These are phyloP conservation scores for Aphelenchoides avenae DNA, from an alignment of 1,140 invertebrate species.

Conservation along the genomic window DNA sequence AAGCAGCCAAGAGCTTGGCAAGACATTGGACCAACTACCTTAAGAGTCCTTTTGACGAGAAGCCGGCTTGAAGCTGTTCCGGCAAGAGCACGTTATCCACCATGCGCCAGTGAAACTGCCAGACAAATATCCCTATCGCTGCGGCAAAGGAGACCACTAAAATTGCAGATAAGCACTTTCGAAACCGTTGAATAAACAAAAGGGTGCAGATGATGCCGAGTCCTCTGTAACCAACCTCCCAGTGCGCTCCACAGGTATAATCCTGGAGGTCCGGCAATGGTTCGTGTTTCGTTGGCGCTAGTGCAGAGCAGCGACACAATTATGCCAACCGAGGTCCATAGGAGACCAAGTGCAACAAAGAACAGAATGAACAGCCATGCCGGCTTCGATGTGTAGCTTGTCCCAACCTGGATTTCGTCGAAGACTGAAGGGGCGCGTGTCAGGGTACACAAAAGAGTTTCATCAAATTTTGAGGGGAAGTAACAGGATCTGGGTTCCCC, in stretches of 20 bases:
- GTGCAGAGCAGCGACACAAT: slow-evolving; percentile 14
- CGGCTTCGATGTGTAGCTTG: slow-evolving; percentile 16
- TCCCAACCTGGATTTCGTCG: slow-evolving; percentile 11
- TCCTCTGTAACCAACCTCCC: slow-evolving; percentile 1
- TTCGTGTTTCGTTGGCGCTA: slow-evolving; percentile 3
- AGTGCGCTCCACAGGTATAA: slow-evolving; percentile 15
- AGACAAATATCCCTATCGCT: background rate
- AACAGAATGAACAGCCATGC: slow-evolving; percentile 25
- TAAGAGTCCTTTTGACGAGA: slow-evolving; percentile 1
- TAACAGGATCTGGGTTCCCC: too few species aligned
- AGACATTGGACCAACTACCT: slow-evolving; percentile 14
- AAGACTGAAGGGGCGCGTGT: slow-evolving; percentile 8
- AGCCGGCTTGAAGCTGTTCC: slow-evolving; percentile 7
- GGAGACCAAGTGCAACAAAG: slow-evolving; percentile 22
- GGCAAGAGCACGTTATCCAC: slow-evolving; percentile 6
- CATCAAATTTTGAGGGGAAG: too few species aligned
- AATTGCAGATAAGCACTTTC: too few species aligned
- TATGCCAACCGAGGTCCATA: slow-evolving; percentile 26
- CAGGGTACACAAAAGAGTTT: too few species aligned
- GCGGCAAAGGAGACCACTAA: slow-evolving; percentile 11
- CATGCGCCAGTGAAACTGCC: slow-evolving; percentile 11
- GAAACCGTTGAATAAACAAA: too few species aligned
- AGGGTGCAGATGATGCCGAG: background rate
- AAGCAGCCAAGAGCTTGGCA: slow-evolving; percentile 12
- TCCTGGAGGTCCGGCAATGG: slow-evolving; percentile 4